These are phyloP conservation scores for Dolomedes plantarius DNA, from an alignment of 2,888 invertebrate species.

Conservation along the genomic window DNA sequence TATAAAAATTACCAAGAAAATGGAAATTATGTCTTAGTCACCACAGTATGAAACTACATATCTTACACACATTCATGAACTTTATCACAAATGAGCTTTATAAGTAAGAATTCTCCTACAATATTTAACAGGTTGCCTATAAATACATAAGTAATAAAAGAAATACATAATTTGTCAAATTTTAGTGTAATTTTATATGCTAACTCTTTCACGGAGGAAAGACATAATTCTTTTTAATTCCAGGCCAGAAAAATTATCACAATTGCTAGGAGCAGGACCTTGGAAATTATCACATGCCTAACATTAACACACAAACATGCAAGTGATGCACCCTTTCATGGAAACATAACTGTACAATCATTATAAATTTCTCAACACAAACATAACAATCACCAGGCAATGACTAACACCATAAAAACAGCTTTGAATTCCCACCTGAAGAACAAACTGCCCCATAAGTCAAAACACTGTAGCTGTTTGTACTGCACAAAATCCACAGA, in stretches of 20 bases:
- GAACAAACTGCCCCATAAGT: constrained; percentile 27
- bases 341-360: constrained; percentile 31
- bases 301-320: constrained; percentile 56
- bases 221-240: constrained; percentile 30
- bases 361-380: constrained; percentile 44
- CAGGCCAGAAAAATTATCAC: constrained; percentile 71
- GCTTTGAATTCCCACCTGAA: background rate
- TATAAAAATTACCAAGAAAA: no score
- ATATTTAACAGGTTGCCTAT: background rate
- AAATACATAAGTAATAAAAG: background rate
- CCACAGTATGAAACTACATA: no score
- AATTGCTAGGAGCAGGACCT: constrained; percentile 63
- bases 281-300: constrained; percentile 71
- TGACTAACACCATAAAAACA: constrained; percentile 55
- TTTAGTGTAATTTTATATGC: constrained; percentile 1
- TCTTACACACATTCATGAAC: no score
- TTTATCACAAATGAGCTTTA: no score
- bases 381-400: constrained; percentile 56
- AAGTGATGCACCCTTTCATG: constrained; percentile 17
- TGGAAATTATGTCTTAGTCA: no score
- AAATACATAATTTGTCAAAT: background rate
- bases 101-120: no score
- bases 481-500: constrained; percentile 17
- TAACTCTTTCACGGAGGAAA: background rate
- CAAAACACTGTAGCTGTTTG: constrained; percentile 43